Conservation (phyloP, 2,888 invertebrate species). For the Hypomecis atomaria region DNA sequence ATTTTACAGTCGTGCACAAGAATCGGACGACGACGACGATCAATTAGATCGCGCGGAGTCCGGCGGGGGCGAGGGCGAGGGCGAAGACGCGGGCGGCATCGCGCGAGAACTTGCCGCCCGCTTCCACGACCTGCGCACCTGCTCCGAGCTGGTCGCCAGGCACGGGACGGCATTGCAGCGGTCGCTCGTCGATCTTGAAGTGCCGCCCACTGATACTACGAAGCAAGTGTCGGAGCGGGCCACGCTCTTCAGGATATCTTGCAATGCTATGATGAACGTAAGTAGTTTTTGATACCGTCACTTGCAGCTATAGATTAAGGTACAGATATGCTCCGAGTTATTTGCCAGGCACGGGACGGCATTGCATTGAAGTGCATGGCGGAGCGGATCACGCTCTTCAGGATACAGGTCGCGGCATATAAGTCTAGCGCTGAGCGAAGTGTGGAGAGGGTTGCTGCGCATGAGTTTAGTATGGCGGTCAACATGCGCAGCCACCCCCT, state of each 20-base stretch:
- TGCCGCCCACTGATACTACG: constrained; percentile 89
- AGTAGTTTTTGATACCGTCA: constrained; percentile 47
- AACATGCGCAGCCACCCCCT: no score
- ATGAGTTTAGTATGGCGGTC: no score
- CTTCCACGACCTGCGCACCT: constrained; percentile 95
- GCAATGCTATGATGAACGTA: constrained; percentile 98
- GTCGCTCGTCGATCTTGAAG: constrained; percentile 91
- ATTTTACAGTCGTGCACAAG: constrained; percentile 84
- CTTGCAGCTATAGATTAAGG: not conserved
- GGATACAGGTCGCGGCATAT: no score
- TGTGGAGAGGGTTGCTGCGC: no score
- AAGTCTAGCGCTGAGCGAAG: no score
- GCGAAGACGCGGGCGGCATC: constrained; percentile 85
- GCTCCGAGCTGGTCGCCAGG: constrained; percentile 95
- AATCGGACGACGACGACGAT: constrained; percentile 91
- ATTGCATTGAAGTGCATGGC: not conserved
- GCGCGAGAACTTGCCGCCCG: constrained; percentile 89
- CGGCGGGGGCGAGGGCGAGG: constrained; percentile 81
- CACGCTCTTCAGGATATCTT: constrained; percentile 97
- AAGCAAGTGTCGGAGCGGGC: constrained; percentile 97
- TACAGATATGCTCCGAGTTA: not conserved
- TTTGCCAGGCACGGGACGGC: not conserved
- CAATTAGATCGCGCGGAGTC: constrained; percentile 80
- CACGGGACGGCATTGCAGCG: constrained; percentile 94
- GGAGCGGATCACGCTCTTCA: no score